Conservation (phyloP, 1,140 invertebrate genomes). For the Bemisia tabaci region DNA sequence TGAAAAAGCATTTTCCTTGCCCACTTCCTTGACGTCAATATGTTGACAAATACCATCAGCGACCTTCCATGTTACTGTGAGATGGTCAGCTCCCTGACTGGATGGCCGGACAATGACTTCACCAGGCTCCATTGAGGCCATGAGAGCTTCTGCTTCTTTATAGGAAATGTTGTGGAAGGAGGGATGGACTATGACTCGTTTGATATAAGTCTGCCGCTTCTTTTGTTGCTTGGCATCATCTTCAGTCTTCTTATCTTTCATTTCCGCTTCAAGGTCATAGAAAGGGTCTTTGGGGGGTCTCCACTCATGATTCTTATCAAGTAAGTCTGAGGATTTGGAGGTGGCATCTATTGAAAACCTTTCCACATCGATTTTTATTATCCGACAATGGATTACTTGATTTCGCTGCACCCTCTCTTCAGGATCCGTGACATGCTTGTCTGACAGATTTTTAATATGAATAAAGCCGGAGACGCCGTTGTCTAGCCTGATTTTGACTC, state of each 20-base stretch:
- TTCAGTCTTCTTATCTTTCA: slow-evolving; percentile 61
- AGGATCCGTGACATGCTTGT: slow-evolving; percentile 84
- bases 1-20: slow-evolving; percentile 93
- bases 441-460: slow-evolving; percentile 87
- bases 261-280: slow-evolving; percentile 81
- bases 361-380: slow-evolving; percentile 92
- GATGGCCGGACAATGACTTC: slow-evolving; percentile 93
- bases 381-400: slow-evolving; percentile 83
- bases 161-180: slow-evolving; percentile 95
- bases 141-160: slow-evolving; percentile 77
- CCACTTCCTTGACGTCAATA: slow-evolving; percentile 88
- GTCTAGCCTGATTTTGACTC: slow-evolving; percentile 77
- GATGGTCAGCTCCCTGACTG: slow-evolving; percentile 76
- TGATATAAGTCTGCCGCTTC: slow-evolving; percentile 69
- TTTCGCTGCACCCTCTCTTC: slow-evolving; percentile 75
- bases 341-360: slow-evolving; percentile 88
- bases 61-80: slow-evolving; percentile 98
- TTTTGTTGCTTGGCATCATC: slow-evolving; percentile 69
- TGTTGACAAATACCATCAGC: slow-evolving; percentile 87
- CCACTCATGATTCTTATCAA: slow-evolving; percentile 83
- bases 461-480: slow-evolving; percentile 93
- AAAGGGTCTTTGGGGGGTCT: slow-evolving; percentile 76
- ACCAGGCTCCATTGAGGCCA: slow-evolving; percentile 86
- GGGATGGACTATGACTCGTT: slow-evolving; percentile 94
- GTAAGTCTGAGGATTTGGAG: slow-evolving; percentile 81